Percentiles rank a stretch among this genome's conserved stretches.
phyloP scores from a whole-genome alignment of 1,140 invertebrate species.

The Drosophila auraria region DNA sequence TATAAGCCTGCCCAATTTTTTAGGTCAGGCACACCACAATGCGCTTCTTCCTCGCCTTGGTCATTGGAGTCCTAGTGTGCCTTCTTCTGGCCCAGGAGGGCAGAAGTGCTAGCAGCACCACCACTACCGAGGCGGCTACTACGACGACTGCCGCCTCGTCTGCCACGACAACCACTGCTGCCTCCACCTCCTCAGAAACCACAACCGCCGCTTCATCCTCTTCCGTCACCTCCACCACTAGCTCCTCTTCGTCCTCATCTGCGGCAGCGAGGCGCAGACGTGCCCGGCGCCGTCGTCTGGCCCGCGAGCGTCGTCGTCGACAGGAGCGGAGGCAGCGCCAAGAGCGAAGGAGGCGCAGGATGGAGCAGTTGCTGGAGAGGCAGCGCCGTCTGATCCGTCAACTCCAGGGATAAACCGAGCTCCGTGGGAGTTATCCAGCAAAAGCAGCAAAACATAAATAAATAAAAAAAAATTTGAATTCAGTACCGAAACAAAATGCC shows the following conservation, averaged over 20 bases:
- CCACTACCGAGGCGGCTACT: conserved; percentile 2
- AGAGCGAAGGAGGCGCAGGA: conserved; percentile 12
- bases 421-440: neutral
- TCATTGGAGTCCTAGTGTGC: conserved; percentile 24
- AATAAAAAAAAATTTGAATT: neutral
- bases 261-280: conserved; percentile 36
- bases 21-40: conserved; percentile 16
- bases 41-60: conserved; percentile 26
- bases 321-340: conserved; percentile 20
- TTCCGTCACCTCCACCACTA: neutral
- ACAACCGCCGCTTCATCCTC: conserved; percentile 15
- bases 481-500: neutral
- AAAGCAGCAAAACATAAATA: neutral
- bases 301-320: conserved; percentile 33
- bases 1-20: conserved; percentile 7
- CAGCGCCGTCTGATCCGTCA: conserved; percentile 24
- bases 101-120: neutral
- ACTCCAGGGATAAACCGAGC: conserved; percentile 20
- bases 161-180: neutral
- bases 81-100: conserved; percentile 18
- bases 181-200: conserved; percentile 2
- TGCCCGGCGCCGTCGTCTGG: conserved; percentile 23
- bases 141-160: conserved; percentile 17
- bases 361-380: conserved; percentile 5
- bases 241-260: conserved; percentile 8